These are phyloP conservation scores for Stenchaetothrips biformis DNA, from an alignment of 2,888 invertebrate species.

Conservation along the genomic window DNA sequence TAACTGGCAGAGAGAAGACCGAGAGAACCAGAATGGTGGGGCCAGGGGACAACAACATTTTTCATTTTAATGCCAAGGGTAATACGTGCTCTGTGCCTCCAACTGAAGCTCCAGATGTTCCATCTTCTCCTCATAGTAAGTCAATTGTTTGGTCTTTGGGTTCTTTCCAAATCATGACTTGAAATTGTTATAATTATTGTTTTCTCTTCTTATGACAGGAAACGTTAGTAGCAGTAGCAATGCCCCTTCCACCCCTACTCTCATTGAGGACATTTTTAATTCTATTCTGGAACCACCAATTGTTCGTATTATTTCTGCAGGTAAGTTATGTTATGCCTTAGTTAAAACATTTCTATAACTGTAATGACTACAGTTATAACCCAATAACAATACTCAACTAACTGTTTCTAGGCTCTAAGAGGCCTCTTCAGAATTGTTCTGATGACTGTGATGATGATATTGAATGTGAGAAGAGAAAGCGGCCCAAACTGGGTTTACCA, in stretches of 20 bases:
- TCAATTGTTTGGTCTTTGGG: too few relatives aligned
- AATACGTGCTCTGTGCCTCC: neutral
- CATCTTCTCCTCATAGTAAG: too few relatives aligned
- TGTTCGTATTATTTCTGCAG: neutral
- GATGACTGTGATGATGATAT: neutral
- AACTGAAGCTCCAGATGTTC: neutral
- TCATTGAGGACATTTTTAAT: neutral
- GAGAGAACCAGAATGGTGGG: too few relatives aligned
- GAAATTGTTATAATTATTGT: neutral
- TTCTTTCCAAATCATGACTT: neutral
- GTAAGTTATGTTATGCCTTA: slow-evolving; percentile 17
- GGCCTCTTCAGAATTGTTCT: neutral
- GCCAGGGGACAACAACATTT: too few relatives aligned
- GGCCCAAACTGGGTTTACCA: neutral
- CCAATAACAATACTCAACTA: too few relatives aligned
- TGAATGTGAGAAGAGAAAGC: neutral
- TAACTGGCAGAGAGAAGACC: neutral
- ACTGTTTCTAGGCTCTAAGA: slow-evolving; percentile 1
- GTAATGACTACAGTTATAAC: neutral
- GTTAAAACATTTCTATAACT: neutral
- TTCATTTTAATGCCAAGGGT: neutral
- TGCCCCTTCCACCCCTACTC: neutral
- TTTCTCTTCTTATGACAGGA: neutral
- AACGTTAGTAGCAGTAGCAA: neutral
- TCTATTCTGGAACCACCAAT: neutral